Percentiles rank a stretch among this genome's conserved stretches.
These are phyloP conservation scores for Drosophila bunnanda DNA, from an alignment of 2,888 invertebrate species.

Conservation along the genomic window DNA sequence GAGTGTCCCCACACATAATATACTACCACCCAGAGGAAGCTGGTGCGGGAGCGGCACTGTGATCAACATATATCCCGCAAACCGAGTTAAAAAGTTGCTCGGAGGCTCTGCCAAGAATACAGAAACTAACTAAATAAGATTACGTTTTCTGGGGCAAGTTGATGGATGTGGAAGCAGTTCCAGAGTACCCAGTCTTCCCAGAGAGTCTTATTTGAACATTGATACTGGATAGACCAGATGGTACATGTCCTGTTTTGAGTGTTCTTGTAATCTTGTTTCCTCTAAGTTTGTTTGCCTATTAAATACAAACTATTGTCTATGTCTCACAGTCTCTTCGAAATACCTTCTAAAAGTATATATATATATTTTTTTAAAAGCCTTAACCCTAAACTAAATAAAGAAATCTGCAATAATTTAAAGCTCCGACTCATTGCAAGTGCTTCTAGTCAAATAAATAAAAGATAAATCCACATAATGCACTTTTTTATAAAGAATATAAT, in stretches of 20 bases:
- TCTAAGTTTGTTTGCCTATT: background rate
- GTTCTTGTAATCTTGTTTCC: background rate
- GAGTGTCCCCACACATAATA: conserved; percentile 60
- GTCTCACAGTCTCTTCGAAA: no score
- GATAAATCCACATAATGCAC: no score
- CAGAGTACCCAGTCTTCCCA: background rate
- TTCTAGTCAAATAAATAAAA: no score
- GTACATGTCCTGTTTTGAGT: background rate
- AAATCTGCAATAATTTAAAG: no score
- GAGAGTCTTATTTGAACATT: background rate
- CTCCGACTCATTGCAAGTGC: no score
- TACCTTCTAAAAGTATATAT: background rate
- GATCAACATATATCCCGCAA: conserved; percentile 11
- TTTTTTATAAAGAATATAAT: no score
- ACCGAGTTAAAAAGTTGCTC: conserved; percentile 11
- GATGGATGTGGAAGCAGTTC: background rate
- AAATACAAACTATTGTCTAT: background rate
- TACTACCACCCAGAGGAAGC: conserved; percentile 3
- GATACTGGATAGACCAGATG: background rate
- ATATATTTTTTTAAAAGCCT: background rate
- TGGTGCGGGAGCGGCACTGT: background rate
- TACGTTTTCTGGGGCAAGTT: conserved; percentile 32
- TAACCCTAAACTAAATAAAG: no score
- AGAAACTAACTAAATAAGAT: conserved; percentile 58
- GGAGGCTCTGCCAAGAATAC: conserved; percentile 20